Evolutionary conservation across 2,888 invertebrate genomes (phyloP).

Genomic region (Lagria hirta): DNA sequence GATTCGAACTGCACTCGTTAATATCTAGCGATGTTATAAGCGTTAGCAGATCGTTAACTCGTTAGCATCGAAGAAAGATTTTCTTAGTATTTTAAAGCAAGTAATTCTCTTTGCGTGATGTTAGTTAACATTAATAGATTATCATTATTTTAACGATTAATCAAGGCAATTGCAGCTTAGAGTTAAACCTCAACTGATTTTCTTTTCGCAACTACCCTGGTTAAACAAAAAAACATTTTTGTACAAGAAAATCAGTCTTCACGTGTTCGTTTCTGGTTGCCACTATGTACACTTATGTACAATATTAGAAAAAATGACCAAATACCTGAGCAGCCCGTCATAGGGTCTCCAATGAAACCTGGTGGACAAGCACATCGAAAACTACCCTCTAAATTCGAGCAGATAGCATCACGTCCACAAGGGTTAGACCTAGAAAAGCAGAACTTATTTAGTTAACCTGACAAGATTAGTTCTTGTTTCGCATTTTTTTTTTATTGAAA

Average conservation of each 20-base stretch:
- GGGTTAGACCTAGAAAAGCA: too few species aligned
- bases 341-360: conserved; percentile 80
- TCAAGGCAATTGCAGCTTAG: conserved; percentile 19
- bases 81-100: conserved; percentile 19
- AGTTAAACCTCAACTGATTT: conserved; percentile 28
- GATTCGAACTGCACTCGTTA: conserved; percentile 70
- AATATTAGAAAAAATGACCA: too few species aligned
- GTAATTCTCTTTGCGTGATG: conserved; percentile 2
- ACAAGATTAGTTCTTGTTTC: too few species aligned
- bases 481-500: too few species aligned
- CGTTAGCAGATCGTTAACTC: conserved; percentile 27
- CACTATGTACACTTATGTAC: conserved; percentile 37
- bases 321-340: conserved; percentile 74
- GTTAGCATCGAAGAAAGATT: conserved; percentile 27
- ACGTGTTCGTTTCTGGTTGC: conserved; percentile 45
- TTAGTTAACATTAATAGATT: conserved; percentile 18
- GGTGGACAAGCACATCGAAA: conserved; percentile 81
- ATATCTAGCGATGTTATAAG: conserved; percentile 60
- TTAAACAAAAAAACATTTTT: conserved; percentile 35
- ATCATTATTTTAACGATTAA: conserved; percentile 15
- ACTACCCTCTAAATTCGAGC: conserved; percentile 76
- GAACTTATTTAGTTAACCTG: too few species aligned
- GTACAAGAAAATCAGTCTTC: conserved; percentile 54
- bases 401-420: conserved; percentile 79
- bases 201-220: conserved; percentile 30